These are phyloP conservation scores for Germaria angustata DNA, from an alignment of 2,888 invertebrate species.

Conservation along the genomic window DNA sequence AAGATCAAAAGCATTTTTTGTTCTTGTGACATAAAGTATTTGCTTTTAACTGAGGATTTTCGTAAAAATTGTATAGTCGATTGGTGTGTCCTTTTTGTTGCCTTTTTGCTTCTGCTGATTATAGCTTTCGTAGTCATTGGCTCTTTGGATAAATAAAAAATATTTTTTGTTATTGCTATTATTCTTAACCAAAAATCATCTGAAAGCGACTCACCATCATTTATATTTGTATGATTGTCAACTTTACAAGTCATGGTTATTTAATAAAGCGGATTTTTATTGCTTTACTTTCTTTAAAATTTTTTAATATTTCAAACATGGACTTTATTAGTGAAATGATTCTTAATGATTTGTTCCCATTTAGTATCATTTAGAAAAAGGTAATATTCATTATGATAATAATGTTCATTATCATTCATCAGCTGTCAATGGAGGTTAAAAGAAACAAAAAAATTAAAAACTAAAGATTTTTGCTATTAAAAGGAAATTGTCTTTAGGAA, in stretches of 20 bases:
- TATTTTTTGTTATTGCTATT: conserved; percentile 18
- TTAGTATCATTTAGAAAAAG: too few species aligned
- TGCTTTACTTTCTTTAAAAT: neutral
- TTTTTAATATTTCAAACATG: neutral
- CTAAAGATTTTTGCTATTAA: too few species aligned
- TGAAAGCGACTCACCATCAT: conserved; percentile 54
- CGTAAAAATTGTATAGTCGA: neutral
- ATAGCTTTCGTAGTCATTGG: conserved; percentile 10
- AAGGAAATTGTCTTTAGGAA: too few species aligned
- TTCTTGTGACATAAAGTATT: conserved; percentile 29
- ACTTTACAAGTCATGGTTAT: conserved; percentile 61
- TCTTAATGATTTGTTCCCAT: too few species aligned
- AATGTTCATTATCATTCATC: too few species aligned
- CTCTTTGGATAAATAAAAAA: conserved; percentile 12
- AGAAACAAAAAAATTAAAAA: too few species aligned
- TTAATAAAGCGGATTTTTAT: conserved; percentile 59
- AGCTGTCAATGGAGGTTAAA: too few species aligned
- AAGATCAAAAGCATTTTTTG: conserved; percentile 48
- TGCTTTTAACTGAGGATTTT: neutral
- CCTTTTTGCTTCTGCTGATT: neutral
- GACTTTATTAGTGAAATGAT: neutral
- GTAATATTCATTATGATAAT: too few species aligned
- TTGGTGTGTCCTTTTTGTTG: neutral
- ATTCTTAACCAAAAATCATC: conserved; percentile 57
- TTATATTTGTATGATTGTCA: conserved; percentile 57